Evolutionary conservation across 37 sponge, comb jelly and placozoan genomes (phyloP), one percentile per base, ranked within the genome.

Genomic region (Beroe forskalii): DNA sequence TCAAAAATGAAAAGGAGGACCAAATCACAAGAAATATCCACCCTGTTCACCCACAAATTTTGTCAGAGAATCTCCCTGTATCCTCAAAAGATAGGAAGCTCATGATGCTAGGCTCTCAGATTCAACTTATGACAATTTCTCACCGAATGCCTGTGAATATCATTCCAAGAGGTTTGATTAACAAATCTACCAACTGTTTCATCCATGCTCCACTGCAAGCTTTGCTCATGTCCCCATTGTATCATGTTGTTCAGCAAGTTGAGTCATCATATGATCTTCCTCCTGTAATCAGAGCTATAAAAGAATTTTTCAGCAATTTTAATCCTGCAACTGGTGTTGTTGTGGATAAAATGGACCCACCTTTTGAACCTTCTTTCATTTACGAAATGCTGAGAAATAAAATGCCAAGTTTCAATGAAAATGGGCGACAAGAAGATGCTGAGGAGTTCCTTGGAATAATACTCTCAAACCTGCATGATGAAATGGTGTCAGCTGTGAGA

Each of bases 381-480:
- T 90, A 90, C 63, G 86, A 80, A 37, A 80, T 80, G 86, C 20
- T 80, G 86, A 3, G 86, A 23, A 80, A 44, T 30, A 80, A 80
- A 38, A 80, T 80, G 55, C 86, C 86, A 9, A n/a, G 63, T 62
- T 62, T 90, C 40, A 62, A 62, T 32, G 90, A 62, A 28, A 44
- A 91, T 37, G 91, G 97, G 17, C 67, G 95, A 0, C 99, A 98
- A 61, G 99, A 98, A 83, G 99, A 98, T 92, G 97, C 99, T 20
- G 96, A 98, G 83, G 99, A 98, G 91, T 98, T 98, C 86, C 93
- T 98, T 0, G 94, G 96, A 2, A 92, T 93, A 62, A 44, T 98
- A 23, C 69, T 98, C 36, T 94, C 95, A 35, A 91, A 92, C 24
- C 92, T 98, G 0, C 99, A 98, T 72, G 97, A 96, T 62, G 99